Percentiles rank a stretch among this genome's conserved stretches.
These are phyloP conservation scores for Lerema accius DNA, from an alignment of 1,140 invertebrate genomes.

Conservation along the genomic window DNA sequence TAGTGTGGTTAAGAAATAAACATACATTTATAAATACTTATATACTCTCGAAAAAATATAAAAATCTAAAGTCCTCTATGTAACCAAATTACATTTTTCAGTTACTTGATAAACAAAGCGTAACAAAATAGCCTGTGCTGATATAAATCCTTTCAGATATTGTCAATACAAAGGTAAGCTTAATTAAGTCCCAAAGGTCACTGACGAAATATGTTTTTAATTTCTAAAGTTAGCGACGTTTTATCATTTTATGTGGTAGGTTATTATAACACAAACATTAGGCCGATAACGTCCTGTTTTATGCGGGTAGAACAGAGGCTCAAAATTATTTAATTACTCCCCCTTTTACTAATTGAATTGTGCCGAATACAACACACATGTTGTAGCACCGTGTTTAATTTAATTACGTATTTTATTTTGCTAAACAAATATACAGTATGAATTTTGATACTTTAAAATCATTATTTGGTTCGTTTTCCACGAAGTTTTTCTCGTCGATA, in stretches of 20 bases:
- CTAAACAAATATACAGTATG: too few relatives aligned
- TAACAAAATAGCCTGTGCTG: too few relatives aligned
- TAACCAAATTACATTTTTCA: too few relatives aligned
- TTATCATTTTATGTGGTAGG: constrained; percentile 6
- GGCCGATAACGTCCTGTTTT: not conserved
- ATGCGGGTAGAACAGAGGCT: constrained; percentile 2
- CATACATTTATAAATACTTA: too few relatives aligned
- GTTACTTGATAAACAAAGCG: too few relatives aligned
- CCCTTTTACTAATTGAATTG: not conserved
- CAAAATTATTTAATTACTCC: constrained; percentile 8
- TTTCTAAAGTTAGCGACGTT: not conserved
- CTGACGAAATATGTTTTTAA: constrained; percentile 11
- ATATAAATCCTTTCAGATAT: too few relatives aligned
- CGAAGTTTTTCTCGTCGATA: too few relatives aligned
- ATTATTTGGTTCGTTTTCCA: too few relatives aligned
- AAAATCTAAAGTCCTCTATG: too few relatives aligned
- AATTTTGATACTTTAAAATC: too few relatives aligned
- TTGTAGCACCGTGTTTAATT: not conserved
- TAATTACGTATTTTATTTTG: constrained; percentile 5
- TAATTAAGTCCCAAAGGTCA: constrained; percentile 4
- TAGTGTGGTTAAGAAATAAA: too few relatives aligned
- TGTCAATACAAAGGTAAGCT: not conserved
- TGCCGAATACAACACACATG: not conserved
- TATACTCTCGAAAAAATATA: too few relatives aligned
- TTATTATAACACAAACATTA: constrained; percentile 9